Percentiles rank a stretch among this genome's conserved stretches.
phyloP scores from a whole-genome alignment of 2,888 invertebrate genomes.

The Tipula helvola region DNA sequence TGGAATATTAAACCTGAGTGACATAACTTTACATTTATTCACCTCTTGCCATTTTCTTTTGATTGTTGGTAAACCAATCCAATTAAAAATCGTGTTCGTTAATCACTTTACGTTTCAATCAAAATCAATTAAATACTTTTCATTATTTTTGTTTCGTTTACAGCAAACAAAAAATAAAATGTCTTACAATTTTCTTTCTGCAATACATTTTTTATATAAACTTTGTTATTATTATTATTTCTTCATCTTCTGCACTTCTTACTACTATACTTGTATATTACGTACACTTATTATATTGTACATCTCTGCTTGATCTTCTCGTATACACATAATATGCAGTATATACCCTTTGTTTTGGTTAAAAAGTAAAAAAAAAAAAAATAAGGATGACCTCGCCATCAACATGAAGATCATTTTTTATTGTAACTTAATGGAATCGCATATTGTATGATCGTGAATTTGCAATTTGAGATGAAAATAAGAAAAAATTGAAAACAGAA shows the following conservation, averaged over 20 bases:
- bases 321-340: not conserved
- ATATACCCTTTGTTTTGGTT: not conserved
- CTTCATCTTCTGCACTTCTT: not conserved
- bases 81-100: conserved; percentile 4
- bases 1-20: not conserved
- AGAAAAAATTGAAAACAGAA: not conserved
- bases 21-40: not conserved
- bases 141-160: not conserved
- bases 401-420: not conserved
- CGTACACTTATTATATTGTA: not conserved
- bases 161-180: not conserved
- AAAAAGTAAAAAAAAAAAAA: not conserved
- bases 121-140: not conserved
- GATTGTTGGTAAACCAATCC: not conserved
- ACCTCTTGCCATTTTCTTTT: not conserved
- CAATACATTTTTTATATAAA: not conserved
- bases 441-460: not conserved
- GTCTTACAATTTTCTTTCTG: not conserved
- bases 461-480: not conserved
- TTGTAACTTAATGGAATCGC: not conserved
- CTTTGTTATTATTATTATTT: not conserved
- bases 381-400: not conserved
- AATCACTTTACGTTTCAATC: conserved; percentile 4
- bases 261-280: not conserved
- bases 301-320: not conserved